Base-by-base conservation (phyloP, 2,888 invertebrate genomes). In the Oscheius myriophilus region DNA sequence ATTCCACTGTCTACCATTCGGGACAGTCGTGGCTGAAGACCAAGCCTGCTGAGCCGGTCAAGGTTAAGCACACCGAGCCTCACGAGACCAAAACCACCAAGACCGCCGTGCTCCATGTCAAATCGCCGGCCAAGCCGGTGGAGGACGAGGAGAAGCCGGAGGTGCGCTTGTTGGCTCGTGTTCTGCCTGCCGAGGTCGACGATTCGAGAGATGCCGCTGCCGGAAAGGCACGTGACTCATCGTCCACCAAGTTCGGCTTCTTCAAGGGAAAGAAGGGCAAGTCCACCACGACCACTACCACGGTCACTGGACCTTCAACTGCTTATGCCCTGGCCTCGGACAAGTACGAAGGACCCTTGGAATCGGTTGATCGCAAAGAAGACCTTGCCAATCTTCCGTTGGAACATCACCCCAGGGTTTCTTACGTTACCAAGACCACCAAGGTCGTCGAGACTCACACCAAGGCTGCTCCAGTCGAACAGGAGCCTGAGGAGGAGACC, bases 311-410 rank as follows among this genome's bases (percentile, higher is more conserved):
- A 16, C n/a, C 16, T 43, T 39, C 39, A 14, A 49, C 45, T 23
- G 42, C 64, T 25, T 51, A 39, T 25, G 33, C 53, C 25, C 12
- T 46, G 12, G 3, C 33, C 33, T 39, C 65, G 33, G 65, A 55
- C n/a, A 23, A 49, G 4, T 69, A 58, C 64, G 21, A 26, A n/a
- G 69, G 69, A 25, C 58, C 65, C 21, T 39, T 69, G n/a, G 52
- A 69, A 12, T 45, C 14, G 25, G 23, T 45, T 1, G 54, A 43
- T 2, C 64, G 61, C 11, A 23, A 59, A n/a, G 46, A 67, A 4
- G 77, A 77, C 7, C 58, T 69, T 23, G 71, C 69, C 12, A 65
- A 62, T 33, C 42, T 72, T 1, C 58, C 66, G 9, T 21, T 53
- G n/a, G 69, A 71, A 21, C 45, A 46, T 39, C 11, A 45, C 26